Base-by-base conservation (phyloP, 2,797 vertebrate genomes). In the Dallia pectoralis region DNA sequence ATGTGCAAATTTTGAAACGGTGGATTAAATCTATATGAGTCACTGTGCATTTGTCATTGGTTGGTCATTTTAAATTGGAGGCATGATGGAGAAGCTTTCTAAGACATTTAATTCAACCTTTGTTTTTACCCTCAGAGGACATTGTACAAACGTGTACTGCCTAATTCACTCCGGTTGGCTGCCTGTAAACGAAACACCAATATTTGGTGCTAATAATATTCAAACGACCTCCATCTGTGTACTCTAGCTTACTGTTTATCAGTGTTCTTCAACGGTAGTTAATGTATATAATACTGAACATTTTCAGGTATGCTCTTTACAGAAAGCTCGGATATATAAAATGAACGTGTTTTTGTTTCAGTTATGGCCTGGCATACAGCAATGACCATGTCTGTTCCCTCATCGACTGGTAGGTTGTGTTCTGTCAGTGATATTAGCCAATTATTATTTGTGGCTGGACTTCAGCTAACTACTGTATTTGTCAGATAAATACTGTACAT, bases 301-400 rank as follows among this genome's bases (percentile, higher is more conserved):
- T 11, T 44, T 8, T 2, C 14, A 67, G 18, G 47, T 19, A 63
- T 27, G 30, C 61, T 29, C 27, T 32, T 44, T 44, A 12, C 14
- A 44, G n/a, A n/a, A n/a, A n/a, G n/a, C n/a, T 63, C 32, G 16
- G 29, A 30, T 2, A 32, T 18, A 63, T 63, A 14, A 32, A 63
- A 63, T 29, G 25, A 14, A 15, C 19, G 4, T 63, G 14, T 63
- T 30, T 63, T 74, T 69, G 8, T 80, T 14, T 19, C 78, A 95
- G 93, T 81, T 95, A 95, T 64, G 93, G 86, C 53, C 68, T 95
- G 51, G 93, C 93, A 40, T 67, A 80, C 69, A 74, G 68, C 70
- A 81, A 89, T 49, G 72, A 81, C 3, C 93, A 94, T 32, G 90
- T 95, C 59, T 95, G 93, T 76, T 81, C 93, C 51, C 91, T 95